Evolutionary conservation across 2,113 vertebrate species (phyloP).

Genomic region (Oncorhynchus mykiss): DNA sequence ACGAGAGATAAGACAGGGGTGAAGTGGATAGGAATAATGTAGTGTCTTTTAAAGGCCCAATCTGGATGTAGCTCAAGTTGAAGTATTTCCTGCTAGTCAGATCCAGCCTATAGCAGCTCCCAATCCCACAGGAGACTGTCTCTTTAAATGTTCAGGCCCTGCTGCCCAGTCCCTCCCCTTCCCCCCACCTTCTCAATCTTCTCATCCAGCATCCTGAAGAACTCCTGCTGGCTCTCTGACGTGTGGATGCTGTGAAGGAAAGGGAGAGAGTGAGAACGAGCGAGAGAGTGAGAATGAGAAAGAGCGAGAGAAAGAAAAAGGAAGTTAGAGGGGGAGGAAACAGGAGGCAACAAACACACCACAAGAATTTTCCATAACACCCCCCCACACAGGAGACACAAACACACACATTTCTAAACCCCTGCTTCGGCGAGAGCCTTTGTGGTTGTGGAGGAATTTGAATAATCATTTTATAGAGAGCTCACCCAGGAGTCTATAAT

Average conservation of each 20-base stretch:
- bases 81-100: not conserved
- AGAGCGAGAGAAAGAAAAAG: slow-evolving; percentile 12
- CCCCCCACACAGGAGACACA: slow-evolving; percentile 29
- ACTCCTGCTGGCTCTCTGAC: slow-evolving; percentile 99
- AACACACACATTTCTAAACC: too few species aligned
- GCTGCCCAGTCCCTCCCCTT: slow-evolving; percentile 23
- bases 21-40: slow-evolving; percentile 34
- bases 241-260: slow-evolving; percentile 89
- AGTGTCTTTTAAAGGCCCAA: slow-evolving; percentile 15
- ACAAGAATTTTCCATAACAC: slow-evolving; percentile 78
- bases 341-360: slow-evolving; percentile 69
- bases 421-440: not conserved
- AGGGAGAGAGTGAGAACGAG: slow-evolving; percentile 51
- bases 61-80: slow-evolving; percentile 4
- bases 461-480: slow-evolving; percentile 52
- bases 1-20: not conserved
- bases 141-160: slow-evolving; percentile 52
- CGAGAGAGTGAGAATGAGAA: slow-evolving; percentile 36
- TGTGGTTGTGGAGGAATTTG: slow-evolving; percentile 33
- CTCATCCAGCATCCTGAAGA: slow-evolving; percentile 99
- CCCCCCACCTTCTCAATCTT: slow-evolving; percentile 95
- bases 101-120: not conserved
- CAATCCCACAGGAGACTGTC: slow-evolving; percentile 29
- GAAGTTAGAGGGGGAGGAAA: slow-evolving; percentile 32
- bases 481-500: slow-evolving; percentile 29